Base-by-base conservation (phyloP, 2,888 invertebrate species). In the Cataglyphis altisquamis region DNA sequence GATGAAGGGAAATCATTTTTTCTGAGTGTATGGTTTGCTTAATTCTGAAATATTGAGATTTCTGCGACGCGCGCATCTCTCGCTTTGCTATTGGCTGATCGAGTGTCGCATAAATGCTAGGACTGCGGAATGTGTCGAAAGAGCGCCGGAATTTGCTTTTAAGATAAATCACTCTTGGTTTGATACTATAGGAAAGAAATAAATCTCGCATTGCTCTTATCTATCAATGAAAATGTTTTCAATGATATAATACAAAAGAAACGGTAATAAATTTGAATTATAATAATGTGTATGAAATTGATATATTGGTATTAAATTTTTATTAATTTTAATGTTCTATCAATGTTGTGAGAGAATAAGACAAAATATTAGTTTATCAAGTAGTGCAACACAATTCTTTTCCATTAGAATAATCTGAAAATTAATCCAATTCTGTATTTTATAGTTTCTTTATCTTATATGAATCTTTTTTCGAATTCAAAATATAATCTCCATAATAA, bases 61-160 rank as follows among this genome's bases (percentile, higher is more conserved):
- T n/a, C 8, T n/a, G n/a, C 52, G n/a, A 52, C n/a, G 52, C 52
- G n/a, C 52, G 2, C 52, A 52, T 15, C 36, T n/a, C 74, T 57
- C 41, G 70, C 32, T 15, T 77, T 41, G 52, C 75, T 60, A 87
- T 88, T 87, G 87, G 86, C 78, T 82, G 80, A 70, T 81, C 75
- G 78, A 84, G 52, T 52, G 52, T 87, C 87, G 88, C 89, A 88
- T 85, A 78, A 87, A 84, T 82, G 86, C 84, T 82, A 84, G 21
- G 83, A 64, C 66, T 85, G 78, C 82, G 64, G 83, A 66, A 45
- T 66, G 41, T 41, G 41, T 15, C 15, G 41, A 64, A 39, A 41
- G 39, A 64, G 64, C 8, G 8, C 48, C 66, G 15, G 25, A 45
- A 66, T 3, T 4, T 66, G 25, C 8, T 52, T 52, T 45, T 15